These are phyloP conservation scores for Oxyura jamaicensis DNA, from an alignment of 2,113 vertebrate species.

Conservation along the genomic window DNA sequence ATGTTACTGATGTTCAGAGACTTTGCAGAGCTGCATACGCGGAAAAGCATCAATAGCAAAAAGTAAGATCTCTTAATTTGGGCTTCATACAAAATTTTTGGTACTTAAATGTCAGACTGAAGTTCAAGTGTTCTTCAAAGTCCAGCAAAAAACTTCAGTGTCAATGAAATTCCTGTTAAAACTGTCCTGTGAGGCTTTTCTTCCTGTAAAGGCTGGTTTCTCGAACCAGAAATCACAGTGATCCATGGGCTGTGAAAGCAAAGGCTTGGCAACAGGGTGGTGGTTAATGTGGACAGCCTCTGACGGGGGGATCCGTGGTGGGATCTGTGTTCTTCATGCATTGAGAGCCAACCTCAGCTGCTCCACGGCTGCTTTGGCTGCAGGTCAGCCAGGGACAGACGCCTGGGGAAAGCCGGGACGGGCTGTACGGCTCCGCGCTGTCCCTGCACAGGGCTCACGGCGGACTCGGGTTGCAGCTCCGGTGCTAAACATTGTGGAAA, in stretches of 20 bases:
- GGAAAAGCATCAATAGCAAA: conserved; percentile 30
- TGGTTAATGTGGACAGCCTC: background rate
- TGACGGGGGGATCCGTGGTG: rapidly evolving
- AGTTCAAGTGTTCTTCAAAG: conserved; percentile 55
- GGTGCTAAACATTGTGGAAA: background rate
- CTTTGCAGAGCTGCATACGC: background rate
- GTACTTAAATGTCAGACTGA: conserved; percentile 51
- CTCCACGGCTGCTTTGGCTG: background rate
- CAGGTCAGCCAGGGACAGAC: background rate
- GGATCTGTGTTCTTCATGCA: background rate
- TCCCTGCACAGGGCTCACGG: rapidly evolving
- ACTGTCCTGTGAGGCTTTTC: background rate
- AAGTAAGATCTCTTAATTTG: conserved; percentile 48
- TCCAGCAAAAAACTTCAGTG: background rate
- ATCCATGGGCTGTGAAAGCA: background rate
- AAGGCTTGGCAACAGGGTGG: background rate
- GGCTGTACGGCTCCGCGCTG: background rate
- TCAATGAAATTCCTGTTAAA: conserved; percentile 35
- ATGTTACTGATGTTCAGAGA: conserved; percentile 19
- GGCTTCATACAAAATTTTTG: conserved; percentile 54
- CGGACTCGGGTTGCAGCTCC: background rate
- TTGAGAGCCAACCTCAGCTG: background rate
- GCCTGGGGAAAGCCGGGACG: background rate
- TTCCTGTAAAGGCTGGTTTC: background rate
- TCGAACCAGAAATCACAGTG: background rate